Percentiles rank a stretch among this genome's conserved stretches.
Conservation (phyloP, 2,797 vertebrate genomes). For the Eupleurogrammus muticus region DNA sequence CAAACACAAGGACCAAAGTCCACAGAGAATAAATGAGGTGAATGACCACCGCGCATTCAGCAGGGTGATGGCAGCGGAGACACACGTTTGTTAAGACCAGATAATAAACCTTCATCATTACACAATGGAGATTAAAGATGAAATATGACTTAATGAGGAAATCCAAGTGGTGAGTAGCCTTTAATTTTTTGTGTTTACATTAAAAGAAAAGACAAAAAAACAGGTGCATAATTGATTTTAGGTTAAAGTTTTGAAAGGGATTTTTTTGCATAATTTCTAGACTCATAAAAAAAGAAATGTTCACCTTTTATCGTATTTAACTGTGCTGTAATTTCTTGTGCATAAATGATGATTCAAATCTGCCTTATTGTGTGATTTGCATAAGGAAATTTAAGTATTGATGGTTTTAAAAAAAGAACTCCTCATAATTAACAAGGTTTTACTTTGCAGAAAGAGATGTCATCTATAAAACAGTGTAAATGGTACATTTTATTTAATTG, state of each 20-base stretch:
- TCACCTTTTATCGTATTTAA: too few relatives aligned
- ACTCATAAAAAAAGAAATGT: too few relatives aligned
- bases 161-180: slow-evolving; percentile 59
- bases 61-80: not conserved
- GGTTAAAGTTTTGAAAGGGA: too few relatives aligned
- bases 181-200: not conserved
- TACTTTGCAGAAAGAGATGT: too few relatives aligned
- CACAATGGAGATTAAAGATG: slow-evolving; percentile 7
- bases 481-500: not conserved
- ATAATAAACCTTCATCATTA: not conserved
- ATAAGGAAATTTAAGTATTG: too few relatives aligned
- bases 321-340: not conserved
- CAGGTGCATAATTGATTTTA: not conserved
- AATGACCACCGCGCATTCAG: slow-evolving; percentile 22
- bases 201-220: not conserved
- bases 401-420: too few relatives aligned
- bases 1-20: slow-evolving; percentile 71
- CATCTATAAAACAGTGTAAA: too few relatives aligned
- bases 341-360: not conserved
- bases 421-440: not conserved
- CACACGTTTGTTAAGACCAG: not conserved
- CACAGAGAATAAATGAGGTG: slow-evolving; percentile 46
- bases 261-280: too few relatives aligned
- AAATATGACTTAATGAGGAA: slow-evolving; percentile 27
- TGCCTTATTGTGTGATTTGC: not conserved